A percentile compares a stretch with the other conserved stretches of the same genome.
Conservation (phyloP, 2,888 invertebrate species). For the Scaptomyza flava region DNA sequence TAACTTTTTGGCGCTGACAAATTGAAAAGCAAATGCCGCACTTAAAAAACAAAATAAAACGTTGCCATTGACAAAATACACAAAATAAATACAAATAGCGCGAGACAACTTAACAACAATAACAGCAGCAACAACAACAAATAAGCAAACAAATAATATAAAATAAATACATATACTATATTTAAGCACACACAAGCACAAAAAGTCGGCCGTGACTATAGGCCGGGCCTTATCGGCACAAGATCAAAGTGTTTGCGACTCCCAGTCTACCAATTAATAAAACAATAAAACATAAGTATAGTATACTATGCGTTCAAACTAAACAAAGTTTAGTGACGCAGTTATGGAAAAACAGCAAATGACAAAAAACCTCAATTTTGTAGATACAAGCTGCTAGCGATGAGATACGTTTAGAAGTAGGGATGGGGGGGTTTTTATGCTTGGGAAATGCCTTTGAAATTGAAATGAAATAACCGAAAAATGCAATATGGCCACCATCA, state of each 20-base stretch:
- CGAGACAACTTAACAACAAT: constrained; percentile 39
- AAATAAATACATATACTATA: constrained; percentile 54
- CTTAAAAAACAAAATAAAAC: constrained; percentile 9
- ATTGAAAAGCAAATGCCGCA: constrained; percentile 45
- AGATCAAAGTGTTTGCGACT: constrained; percentile 55
- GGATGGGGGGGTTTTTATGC: constrained; percentile 27
- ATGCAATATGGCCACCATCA: constrained; percentile 67
- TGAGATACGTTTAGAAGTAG: constrained; percentile 25
- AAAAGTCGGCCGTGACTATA: constrained; percentile 64
- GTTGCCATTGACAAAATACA: constrained; percentile 51
- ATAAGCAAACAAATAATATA: constrained; percentile 41
- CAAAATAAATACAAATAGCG: constrained; percentile 61
- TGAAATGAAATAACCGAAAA: constrained; percentile 49
- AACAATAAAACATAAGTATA: constrained; percentile 46
- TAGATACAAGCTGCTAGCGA: constrained; percentile 52
- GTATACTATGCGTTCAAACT: constrained; percentile 7
- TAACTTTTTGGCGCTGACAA: constrained; percentile 62
- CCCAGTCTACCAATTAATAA: constrained; percentile 62
- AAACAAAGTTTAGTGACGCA: constrained; percentile 37
- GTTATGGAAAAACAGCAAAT: constrained; percentile 52
- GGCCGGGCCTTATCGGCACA: constrained; percentile 40
- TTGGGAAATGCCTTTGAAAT: constrained; percentile 58
- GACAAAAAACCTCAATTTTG: too few species aligned
- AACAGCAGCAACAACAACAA: constrained; percentile 39
- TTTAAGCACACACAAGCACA: constrained; percentile 32